Percentiles rank a stretch among this genome's conserved stretches.
Evolutionary conservation across 2,888 invertebrate genomes (phyloP).

Genomic region (Mimachlamys varia): DNA sequence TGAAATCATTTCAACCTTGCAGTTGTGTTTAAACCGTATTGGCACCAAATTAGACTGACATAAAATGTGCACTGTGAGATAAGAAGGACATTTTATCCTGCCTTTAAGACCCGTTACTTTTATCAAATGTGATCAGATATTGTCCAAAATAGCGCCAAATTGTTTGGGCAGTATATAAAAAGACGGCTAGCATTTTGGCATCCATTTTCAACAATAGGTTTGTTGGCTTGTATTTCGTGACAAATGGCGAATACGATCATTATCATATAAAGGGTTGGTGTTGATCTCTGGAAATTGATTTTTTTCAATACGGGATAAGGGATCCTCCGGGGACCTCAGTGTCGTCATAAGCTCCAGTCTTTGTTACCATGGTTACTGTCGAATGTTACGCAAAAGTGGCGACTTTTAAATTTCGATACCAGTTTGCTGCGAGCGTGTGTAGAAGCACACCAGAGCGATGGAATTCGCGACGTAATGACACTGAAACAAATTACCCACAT

Average conservation of each 20-base stretch:
- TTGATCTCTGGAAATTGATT: conserved; percentile 1
- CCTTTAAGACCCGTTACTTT: background rate
- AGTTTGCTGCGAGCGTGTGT: background rate
- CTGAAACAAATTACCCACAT: background rate
- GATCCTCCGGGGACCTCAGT: background rate
- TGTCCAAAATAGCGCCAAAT: background rate
- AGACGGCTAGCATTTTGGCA: background rate
- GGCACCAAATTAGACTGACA: conserved; percentile 17
- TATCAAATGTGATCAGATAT: background rate
- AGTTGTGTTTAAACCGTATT: background rate
- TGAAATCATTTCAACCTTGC: background rate
- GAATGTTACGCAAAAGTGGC: background rate
- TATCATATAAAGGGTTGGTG: background rate
- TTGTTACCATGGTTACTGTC: background rate
- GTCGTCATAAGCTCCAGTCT: background rate
- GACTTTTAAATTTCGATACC: background rate
- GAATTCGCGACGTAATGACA: background rate
- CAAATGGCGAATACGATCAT: background rate
- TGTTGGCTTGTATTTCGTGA: background rate
- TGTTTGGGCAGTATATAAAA: background rate
- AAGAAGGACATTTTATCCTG: background rate
- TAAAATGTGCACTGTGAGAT: background rate
- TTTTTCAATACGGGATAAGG: background rate
- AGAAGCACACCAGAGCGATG: background rate
- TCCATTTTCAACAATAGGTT: background rate